phyloP scores from a whole-genome alignment of 2,888 invertebrate genomes.

The Siphlonurus alternatus region DNA sequence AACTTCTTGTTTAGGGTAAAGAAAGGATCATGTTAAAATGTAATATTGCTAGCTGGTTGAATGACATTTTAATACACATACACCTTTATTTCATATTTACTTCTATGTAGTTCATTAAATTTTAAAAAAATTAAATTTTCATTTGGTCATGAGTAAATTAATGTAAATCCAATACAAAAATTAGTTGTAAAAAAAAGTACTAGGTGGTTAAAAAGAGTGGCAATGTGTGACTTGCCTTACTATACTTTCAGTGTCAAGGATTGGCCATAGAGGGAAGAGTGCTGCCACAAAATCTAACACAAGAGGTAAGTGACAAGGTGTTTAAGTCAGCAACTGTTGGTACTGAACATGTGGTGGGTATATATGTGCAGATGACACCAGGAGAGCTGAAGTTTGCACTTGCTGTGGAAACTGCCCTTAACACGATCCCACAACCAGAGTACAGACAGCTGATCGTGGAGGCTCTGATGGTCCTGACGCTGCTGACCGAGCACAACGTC shows the following conservation, averaged over 20 bases:
- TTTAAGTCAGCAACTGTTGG: not conserved
- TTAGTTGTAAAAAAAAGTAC: too few relatives aligned
- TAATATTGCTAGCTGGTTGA: not conserved
- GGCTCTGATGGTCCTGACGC: conserved; percentile 86
- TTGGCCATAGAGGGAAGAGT: conserved; percentile 82
- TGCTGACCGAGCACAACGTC: conserved; percentile 76
- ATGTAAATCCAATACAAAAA: too few relatives aligned
- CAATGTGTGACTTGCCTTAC: too few relatives aligned
- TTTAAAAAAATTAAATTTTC: too few relatives aligned
- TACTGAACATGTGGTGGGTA: conserved; percentile 1
- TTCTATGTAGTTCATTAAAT: too few relatives aligned
- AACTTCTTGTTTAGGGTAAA: not conserved
- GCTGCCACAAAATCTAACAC: conserved; percentile 80
- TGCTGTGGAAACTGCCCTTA: conserved; percentile 91
- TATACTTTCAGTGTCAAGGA: conserved; percentile 79
- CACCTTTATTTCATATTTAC: not conserved
- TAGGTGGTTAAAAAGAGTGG: too few relatives aligned
- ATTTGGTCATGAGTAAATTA: too few relatives aligned
- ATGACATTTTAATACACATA: not conserved
- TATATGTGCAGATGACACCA: conserved; percentile 73
- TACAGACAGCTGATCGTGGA: conserved; percentile 94
- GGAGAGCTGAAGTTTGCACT: conserved; percentile 97
- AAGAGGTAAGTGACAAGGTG: conserved; percentile 41
- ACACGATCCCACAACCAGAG: conserved; percentile 95
- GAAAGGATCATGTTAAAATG: not conserved